Percentiles rank a stretch among this genome's conserved stretches.
Conservation (phyloP, 1,140 invertebrate genomes). For the Saccostrea echinata region DNA sequence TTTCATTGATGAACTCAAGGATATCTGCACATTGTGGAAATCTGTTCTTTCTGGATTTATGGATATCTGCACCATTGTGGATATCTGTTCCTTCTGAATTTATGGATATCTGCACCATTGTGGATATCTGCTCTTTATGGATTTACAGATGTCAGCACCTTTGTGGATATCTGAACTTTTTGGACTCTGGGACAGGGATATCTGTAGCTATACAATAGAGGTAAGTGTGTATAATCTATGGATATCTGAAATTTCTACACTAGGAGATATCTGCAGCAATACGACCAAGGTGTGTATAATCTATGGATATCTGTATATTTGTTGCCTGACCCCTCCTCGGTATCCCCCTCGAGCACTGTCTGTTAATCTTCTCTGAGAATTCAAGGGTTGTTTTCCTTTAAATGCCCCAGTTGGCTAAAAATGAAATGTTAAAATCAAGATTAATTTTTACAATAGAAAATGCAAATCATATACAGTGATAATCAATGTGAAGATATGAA, state of each 20-base stretch:
- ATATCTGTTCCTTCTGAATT: not conserved
- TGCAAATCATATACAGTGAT: too few species aligned
- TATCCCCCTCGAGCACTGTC: slow-evolving; percentile 44
- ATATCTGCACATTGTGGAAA: not conserved
- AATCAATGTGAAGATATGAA: too few species aligned
- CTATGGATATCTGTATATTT: slow-evolving; percentile 20
- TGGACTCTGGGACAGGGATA: not conserved
- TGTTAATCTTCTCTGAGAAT: slow-evolving; percentile 46
- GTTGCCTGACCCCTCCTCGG: not conserved
- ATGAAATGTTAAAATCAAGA: slow-evolving; percentile 27
- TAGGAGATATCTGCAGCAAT: too few species aligned
- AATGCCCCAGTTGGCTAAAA: slow-evolving; percentile 54
- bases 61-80: not conserved
- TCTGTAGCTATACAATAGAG: not conserved
- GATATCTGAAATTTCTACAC: not conserved
- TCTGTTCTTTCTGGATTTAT: not conserved
- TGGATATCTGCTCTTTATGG: not conserved
- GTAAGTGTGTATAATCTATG: not conserved
- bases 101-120: not conserved
- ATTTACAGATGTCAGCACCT: too few species aligned
- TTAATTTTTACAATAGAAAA: too few species aligned
- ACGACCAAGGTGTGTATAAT: not conserved
- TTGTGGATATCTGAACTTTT: too few species aligned
- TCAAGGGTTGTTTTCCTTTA: slow-evolving; percentile 57
- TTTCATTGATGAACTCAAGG: too few species aligned